phyloP scores from a whole-genome alignment of 2,797 vertebrate genomes.

The Onychomys arenicola region DNA sequence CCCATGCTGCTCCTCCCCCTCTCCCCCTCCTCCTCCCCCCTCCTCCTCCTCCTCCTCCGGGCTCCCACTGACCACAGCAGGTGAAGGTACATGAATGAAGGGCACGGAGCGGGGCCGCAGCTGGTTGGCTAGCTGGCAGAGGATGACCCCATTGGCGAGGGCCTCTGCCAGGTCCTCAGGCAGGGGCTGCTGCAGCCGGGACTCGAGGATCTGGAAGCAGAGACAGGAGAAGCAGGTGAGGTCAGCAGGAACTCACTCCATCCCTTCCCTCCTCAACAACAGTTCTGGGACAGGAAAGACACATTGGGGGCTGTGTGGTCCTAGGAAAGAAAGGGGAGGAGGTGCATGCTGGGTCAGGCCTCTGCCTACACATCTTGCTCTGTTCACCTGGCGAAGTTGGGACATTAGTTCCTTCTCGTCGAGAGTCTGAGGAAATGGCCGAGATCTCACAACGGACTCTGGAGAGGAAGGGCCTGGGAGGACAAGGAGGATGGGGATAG shows the following conservation, averaged over 20 bases:
- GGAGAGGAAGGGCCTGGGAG: constrained; percentile 70
- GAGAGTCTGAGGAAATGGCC: neutral
- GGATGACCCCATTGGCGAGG: constrained; percentile 91
- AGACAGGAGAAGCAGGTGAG: fast-evolving
- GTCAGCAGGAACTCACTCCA: neutral
- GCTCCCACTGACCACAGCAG: constrained; percentile 92
- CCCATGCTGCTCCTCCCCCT: too few relatives aligned
- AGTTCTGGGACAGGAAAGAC: neutral
- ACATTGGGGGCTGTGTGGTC: neutral
- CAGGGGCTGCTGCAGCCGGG: constrained; percentile 89
- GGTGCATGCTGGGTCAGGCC: neutral
- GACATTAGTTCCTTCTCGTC: constrained; percentile 67
- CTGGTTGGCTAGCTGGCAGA: constrained; percentile 94
- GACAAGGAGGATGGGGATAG: neutral
- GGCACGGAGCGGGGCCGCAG: constrained; percentile 91
- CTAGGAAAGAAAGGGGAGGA: neutral
- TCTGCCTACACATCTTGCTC: neutral
- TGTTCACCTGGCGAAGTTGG: constrained; percentile 82
- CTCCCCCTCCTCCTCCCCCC: neutral
- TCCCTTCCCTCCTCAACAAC: neutral
- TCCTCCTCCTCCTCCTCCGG: neutral
- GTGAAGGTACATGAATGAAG: constrained; percentile 94
- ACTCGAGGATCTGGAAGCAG: constrained; percentile 90
- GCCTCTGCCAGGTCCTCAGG: constrained; percentile 91
- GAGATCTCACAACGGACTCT: constrained; percentile 56